Evolutionary conservation across 1,140 invertebrate species (phyloP).

Genomic region (Aphaenogaster floridana): DNA sequence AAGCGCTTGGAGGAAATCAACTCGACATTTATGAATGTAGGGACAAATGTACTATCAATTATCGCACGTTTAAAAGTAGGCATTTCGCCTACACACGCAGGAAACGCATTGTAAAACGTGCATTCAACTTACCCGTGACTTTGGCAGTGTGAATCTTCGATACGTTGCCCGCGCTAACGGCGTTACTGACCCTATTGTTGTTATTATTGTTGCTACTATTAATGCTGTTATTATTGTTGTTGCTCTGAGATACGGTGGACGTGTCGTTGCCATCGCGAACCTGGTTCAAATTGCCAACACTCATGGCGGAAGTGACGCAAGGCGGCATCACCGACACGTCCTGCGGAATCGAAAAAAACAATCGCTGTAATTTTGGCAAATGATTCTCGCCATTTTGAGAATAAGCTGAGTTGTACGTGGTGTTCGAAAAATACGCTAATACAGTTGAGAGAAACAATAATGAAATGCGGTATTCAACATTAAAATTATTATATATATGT

Average conservation of each 20-base stretch:
- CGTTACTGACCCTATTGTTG: conserved; percentile 79
- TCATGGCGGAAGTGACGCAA: conserved; percentile 83
- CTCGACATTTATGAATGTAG: not conserved
- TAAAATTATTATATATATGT: not conserved
- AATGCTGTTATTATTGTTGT: conserved; percentile 70
- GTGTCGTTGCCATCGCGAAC: conserved; percentile 76
- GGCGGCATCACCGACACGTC: conserved; percentile 79
- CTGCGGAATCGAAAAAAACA: conserved; percentile 63
- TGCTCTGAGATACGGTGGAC: conserved; percentile 68
- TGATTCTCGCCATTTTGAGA: not conserved
- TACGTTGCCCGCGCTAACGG: conserved; percentile 81
- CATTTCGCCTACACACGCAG: not conserved
- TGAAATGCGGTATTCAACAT: not conserved
- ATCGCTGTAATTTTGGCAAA: conserved; percentile 34
- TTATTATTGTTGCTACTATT: conserved; percentile 73
- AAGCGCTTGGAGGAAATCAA: not conserved
- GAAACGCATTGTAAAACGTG: not conserved
- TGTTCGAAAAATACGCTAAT: not conserved
- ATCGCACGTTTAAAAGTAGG: not conserved
- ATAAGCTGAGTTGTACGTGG: not conserved
- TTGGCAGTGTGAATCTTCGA: conserved; percentile 80
- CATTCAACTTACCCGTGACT: conserved; percentile 77
- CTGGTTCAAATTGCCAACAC: conserved; percentile 83
- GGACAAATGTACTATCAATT: not conserved
- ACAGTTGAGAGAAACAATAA: not conserved